Conservation (phyloP, 2,797 vertebrate genomes). For the Argyrosomus regius region DNA sequence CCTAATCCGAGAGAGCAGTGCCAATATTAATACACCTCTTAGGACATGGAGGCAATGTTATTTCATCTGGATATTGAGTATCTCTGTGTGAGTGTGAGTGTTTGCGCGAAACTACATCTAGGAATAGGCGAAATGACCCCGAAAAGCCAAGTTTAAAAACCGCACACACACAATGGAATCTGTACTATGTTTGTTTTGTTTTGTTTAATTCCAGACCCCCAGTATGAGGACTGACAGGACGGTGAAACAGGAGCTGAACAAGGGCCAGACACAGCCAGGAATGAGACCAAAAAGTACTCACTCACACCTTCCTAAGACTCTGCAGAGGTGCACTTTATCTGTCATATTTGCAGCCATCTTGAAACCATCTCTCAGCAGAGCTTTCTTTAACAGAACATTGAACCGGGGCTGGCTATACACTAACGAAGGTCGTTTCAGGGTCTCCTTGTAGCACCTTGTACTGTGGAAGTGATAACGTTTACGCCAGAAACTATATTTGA, state of each 20-base stretch:
- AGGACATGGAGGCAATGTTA: constrained; percentile 67
- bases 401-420: background rate
- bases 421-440: constrained; percentile 19
- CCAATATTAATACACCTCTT: constrained; percentile 75
- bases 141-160: constrained; percentile 63
- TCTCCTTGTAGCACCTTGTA: constrained; percentile 22
- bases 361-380: constrained; percentile 54
- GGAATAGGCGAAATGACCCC: constrained; percentile 54
- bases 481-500: constrained; percentile 20
- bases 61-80: constrained; percentile 78
- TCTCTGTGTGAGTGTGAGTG: constrained; percentile 52
- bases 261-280: constrained; percentile 65
- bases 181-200: constrained; percentile 75
- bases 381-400: constrained; percentile 22
- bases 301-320: constrained; percentile 60
- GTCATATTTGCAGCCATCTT: constrained; percentile 59
- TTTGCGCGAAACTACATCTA: constrained; percentile 59
- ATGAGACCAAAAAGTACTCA: constrained; percentile 59
- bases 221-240: constrained; percentile 69
- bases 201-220: constrained; percentile 78
- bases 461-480: constrained; percentile 20
- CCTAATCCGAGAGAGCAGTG: constrained; percentile 49
- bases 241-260: constrained; percentile 75
- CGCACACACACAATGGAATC: constrained; percentile 77
- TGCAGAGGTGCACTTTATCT: constrained; percentile 50